These are phyloP conservation scores for Melitaea cinxia DNA, from an alignment of 1,140 invertebrate species.

Conservation along the genomic window DNA sequence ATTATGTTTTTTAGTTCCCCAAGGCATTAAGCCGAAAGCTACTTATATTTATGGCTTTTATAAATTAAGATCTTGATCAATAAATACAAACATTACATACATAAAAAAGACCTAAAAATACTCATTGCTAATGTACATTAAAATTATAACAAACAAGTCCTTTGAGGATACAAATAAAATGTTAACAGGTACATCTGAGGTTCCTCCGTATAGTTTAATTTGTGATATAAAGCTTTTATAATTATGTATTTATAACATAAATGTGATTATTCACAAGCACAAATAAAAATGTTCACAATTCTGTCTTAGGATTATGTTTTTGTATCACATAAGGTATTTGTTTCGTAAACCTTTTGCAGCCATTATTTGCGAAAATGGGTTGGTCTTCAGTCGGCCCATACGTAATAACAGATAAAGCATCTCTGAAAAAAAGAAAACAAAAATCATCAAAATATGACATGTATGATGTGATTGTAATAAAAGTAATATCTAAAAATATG, in stretches of 20 bases:
- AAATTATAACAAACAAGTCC: neutral
- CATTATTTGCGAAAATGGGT: conserved; percentile 77
- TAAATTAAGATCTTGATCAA: too few relatives aligned
- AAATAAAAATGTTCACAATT: conserved; percentile 23
- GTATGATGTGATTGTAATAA: too few relatives aligned
- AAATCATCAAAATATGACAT: too few relatives aligned
- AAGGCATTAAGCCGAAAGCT: neutral
- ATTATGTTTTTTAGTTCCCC: conserved; percentile 12
- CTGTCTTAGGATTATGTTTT: conserved; percentile 59
- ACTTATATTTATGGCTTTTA: too few relatives aligned
- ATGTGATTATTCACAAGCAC: conserved; percentile 6
- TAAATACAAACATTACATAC: conserved; percentile 9
- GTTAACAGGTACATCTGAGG: conserved; percentile 11
- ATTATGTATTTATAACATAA: neutral
- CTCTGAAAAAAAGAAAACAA: conserved; percentile 53
- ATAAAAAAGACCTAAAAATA: neutral
- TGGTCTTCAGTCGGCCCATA: conserved; percentile 73
- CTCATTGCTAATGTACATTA: neutral
- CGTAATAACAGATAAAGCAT: conserved; percentile 72
- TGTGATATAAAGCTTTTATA: conserved; percentile 4
- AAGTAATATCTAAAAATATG: too few relatives aligned
- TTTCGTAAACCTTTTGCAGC: conserved; percentile 76
- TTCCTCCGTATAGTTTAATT: too few relatives aligned
- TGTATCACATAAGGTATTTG: conserved; percentile 74
- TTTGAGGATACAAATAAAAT: neutral